Base-by-base conservation (phyloP, 2,113 vertebrate species). In the Channa maculata region DNA sequence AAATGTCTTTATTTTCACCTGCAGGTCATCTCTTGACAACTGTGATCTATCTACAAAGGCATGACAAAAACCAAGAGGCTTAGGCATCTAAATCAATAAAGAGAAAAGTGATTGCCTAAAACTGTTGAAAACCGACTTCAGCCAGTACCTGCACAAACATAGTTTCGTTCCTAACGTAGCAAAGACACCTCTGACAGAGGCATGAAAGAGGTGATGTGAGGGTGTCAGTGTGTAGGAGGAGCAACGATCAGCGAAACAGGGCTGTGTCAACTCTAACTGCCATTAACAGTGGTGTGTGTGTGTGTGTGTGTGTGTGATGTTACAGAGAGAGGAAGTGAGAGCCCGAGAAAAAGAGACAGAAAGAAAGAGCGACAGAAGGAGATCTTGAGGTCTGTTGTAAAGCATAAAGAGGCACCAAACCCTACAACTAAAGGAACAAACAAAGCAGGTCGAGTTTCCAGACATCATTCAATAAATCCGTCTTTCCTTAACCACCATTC, bases 81-180 rank as follows among this genome's bases (percentile, higher is more conserved):
- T 91, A 92, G 92, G 92, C 91, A 92, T 93, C 91, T 69, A 93
- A 93, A 93, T 92, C 89, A 92, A 94, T 94, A 91, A 93, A 92
- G 85, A 92, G 78, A 68, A 85, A 85, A 83, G 87, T 92, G 92
- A 94, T 93, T 89, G 92, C 93, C 92, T 92, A 86, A 87, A 90
- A 81, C 84, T 82, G 82, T 81, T 86, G 70, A 78, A 75, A 67
- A 58, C 71, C 85, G 70, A 84, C 79, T 75, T 81, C 62, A 72
- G 72, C 69, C 64, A 71, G 84, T 71, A 83, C 80, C 80, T 69
- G 81, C 86, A 83, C 73, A 54, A 76, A 86, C 71, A 69, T 63
- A 15, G 66, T 64, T 74, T 61, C 74, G 70, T 78, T 67, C 77
- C 50, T 24, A 61, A 83, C 85, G 75, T 80, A 80, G 59, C 79